These are phyloP conservation scores for Liparis tanakae DNA, from an alignment of 2,797 vertebrate genomes.

Conservation along the genomic window DNA sequence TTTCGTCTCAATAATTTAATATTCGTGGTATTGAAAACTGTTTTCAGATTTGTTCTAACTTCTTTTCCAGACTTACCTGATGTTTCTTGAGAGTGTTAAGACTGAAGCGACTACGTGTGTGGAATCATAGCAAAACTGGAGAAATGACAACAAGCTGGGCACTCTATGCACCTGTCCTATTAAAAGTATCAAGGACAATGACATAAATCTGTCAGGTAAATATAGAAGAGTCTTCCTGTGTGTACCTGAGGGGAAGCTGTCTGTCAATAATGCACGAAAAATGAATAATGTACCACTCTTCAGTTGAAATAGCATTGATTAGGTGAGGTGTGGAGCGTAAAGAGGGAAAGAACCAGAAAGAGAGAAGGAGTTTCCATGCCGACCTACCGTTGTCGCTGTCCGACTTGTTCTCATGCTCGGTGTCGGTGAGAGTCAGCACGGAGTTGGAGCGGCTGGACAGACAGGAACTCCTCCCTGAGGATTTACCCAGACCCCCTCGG, in stretches of 20 bases:
- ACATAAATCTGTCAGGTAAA: neutral
- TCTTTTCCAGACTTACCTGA: neutral
- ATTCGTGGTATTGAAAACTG: neutral
- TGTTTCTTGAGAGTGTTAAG: neutral
- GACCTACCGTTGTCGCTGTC: slow-evolving; percentile 96
- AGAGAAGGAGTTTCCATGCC: neutral
- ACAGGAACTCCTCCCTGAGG: slow-evolving; percentile 90
- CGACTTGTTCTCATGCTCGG: slow-evolving; percentile 98
- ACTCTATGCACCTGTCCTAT: neutral
- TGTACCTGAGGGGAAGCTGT: neutral
- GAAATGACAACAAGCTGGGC: neutral
- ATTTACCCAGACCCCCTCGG: slow-evolving; percentile 85
- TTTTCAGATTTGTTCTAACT: neutral
- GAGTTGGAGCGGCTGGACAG: slow-evolving; percentile 99
- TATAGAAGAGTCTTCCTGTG: neutral
- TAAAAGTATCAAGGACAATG: neutral
- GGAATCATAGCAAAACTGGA: neutral
- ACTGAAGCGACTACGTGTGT: neutral
- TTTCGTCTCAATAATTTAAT: no score
- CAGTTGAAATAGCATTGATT: neutral
- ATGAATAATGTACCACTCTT: neutral
- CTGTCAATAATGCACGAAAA: no score
- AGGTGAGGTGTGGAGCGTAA: neutral
- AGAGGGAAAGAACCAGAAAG: neutral
- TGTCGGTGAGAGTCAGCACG: slow-evolving; percentile 96